These are phyloP conservation scores for Brachionus koreanus DNA, from an alignment of 1,140 invertebrate genomes.

Conservation along the genomic window DNA sequence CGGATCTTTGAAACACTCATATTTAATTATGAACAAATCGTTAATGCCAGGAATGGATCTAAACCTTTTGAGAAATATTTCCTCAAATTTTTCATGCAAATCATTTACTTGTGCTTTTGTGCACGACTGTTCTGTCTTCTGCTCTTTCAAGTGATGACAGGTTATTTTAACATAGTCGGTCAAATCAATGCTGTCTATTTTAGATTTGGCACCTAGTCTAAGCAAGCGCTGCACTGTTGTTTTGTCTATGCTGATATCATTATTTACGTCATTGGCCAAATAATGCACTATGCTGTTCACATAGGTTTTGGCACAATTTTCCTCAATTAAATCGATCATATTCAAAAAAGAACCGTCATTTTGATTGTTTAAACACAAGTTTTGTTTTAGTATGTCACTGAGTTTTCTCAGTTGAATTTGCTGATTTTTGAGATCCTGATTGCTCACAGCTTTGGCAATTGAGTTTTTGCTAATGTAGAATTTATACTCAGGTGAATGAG, in stretches of 20 bases:
- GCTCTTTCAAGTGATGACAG: not conserved
- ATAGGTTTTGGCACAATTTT: slow-evolving; percentile 23
- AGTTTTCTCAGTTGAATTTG: not conserved
- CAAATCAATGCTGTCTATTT: slow-evolving; percentile 17
- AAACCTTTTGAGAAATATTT: slow-evolving; percentile 37
- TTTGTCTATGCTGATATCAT: not conserved
- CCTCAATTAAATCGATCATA: slow-evolving; percentile 19
- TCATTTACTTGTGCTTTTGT: not conserved
- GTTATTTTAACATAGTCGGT: slow-evolving; percentile 26
- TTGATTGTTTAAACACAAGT: not conserved
- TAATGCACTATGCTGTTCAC: not conserved
- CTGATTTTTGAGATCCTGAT: not conserved
- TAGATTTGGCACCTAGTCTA: not conserved
- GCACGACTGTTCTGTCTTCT: not conserved
- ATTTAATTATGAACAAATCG: slow-evolving; percentile 35
- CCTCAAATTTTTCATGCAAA: not conserved
- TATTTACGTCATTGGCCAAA: slow-evolving; percentile 2
- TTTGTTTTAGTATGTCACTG: not conserved
- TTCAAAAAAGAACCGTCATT: not conserved
- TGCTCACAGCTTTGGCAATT: not conserved
- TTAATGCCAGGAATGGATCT: not conserved
- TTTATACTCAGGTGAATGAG: not conserved
- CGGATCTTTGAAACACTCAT: not conserved
- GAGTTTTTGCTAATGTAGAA: slow-evolving; percentile 28
- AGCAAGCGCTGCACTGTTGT: not conserved